Evolutionary conservation across 2,797 vertebrate genomes (phyloP).

Genomic region (Kryptolebias ocellatus): DNA sequence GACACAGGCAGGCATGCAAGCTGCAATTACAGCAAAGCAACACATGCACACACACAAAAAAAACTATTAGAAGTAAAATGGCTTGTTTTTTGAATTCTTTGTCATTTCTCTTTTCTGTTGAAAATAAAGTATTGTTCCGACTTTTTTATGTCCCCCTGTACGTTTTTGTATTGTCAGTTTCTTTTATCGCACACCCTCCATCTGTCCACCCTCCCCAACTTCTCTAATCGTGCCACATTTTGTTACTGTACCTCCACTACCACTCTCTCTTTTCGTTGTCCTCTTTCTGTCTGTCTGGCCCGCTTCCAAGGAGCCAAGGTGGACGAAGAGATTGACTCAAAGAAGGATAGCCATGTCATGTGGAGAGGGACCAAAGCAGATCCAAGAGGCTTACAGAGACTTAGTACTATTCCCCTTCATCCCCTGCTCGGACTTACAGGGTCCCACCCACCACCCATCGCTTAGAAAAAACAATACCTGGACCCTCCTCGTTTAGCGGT

Average conservation of each 20-base stretch:
- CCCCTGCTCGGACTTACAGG: slow-evolving; percentile 19
- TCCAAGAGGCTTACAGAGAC: slow-evolving; percentile 79
- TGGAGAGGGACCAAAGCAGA: slow-evolving; percentile 80
- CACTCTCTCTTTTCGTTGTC: slow-evolving; percentile 42
- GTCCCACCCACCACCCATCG: slow-evolving; percentile 29
- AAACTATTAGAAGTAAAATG: slow-evolving; percentile 46
- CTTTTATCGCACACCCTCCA: slow-evolving; percentile 63
- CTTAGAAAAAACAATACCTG: slow-evolving; percentile 43
- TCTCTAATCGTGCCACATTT: slow-evolving; percentile 57
- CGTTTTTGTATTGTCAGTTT: slow-evolving; percentile 33
- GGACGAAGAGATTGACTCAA: slow-evolving; percentile 76
- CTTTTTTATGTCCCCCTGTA: slow-evolving; percentile 28
- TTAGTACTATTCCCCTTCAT: slow-evolving; percentile 69
- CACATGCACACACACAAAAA: slow-evolving; percentile 21
- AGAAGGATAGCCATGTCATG: slow-evolving; percentile 75
- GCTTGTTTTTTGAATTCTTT: slow-evolving; percentile 33
- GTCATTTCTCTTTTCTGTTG: slow-evolving; percentile 32
- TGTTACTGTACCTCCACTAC: slow-evolving; percentile 39
- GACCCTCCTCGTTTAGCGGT: slow-evolving; percentile 12
- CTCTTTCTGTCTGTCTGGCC: slow-evolving; percentile 50
- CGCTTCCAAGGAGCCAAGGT: slow-evolving; percentile 65
- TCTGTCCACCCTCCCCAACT: slow-evolving; percentile 60
- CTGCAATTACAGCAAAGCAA: slow-evolving; percentile 57
- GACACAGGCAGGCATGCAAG: slow-evolving; percentile 47
- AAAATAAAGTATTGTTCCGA: slow-evolving; percentile 29